Evolutionary conservation across 2,113 vertebrate genomes (phyloP).

Genomic region (Ondatra zibethicus): DNA sequence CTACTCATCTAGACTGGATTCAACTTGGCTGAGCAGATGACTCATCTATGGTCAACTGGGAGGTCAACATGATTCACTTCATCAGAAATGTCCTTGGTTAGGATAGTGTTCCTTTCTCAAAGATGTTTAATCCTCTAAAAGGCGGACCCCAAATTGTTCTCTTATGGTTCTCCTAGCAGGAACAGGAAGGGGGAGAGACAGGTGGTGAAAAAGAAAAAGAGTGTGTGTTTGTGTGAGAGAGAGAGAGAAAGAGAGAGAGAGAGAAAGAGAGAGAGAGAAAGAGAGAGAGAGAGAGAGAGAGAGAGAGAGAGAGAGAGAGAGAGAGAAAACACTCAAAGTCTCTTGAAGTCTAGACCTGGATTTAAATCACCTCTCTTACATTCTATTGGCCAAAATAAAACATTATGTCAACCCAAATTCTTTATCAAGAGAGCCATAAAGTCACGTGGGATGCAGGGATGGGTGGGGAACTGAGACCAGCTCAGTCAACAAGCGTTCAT

Average conservation of each 20-base stretch:
- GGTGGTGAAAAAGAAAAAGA: not conserved
- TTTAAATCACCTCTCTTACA: not conserved
- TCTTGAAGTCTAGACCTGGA: not conserved
- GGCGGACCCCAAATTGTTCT: not conserved
- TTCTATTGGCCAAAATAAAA: not conserved
- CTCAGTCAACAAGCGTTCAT: not conserved
- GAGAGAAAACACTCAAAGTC: not conserved
- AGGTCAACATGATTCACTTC: not conserved
- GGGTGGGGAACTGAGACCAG: not conserved
- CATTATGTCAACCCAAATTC: not conserved
- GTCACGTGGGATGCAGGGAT: not conserved
- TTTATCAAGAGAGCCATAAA: not conserved
- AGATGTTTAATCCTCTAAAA: not conserved
- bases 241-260: too few relatives aligned
- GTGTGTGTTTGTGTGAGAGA: too few relatives aligned
- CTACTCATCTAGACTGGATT: not conserved
- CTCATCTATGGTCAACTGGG: not conserved
- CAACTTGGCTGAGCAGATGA: not conserved
- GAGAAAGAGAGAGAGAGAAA: too few relatives aligned
- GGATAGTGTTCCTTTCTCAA: not conserved
- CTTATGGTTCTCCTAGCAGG: not conserved
- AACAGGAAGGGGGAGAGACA: not conserved
- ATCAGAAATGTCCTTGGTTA: not conserved
- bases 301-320: not conserved
- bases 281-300: too few relatives aligned